Evolutionary conservation across 2,797 vertebrate species (phyloP).

Genomic region (Acanthurus leucopareius): DNA sequence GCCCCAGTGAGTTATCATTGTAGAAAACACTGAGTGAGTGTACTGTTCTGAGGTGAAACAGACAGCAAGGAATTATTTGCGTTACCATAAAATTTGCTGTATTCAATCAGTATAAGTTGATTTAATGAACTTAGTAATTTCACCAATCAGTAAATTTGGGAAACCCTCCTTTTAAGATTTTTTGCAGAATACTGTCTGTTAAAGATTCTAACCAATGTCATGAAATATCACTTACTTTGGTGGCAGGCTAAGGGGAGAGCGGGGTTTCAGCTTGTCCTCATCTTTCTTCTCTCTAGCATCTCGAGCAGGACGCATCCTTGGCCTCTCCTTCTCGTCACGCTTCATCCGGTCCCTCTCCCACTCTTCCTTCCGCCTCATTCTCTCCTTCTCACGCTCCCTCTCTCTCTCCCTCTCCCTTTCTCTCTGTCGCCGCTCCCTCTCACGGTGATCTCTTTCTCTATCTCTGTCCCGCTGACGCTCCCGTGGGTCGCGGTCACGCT

Average conservation of each 20-base stretch:
- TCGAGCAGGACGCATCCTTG: constrained; percentile 80
- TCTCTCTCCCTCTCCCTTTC: constrained; percentile 90
- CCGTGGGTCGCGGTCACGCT: constrained; percentile 88
- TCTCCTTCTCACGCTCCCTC: constrained; percentile 91
- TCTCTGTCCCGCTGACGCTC: constrained; percentile 91
- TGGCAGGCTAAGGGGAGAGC: constrained; percentile 87
- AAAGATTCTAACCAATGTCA: too few species aligned
- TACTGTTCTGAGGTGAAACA: too few species aligned
- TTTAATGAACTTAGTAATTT: too few species aligned
- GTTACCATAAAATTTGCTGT: too few species aligned
- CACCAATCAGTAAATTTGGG: too few species aligned
- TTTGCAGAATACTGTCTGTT: too few species aligned
- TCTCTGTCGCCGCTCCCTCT: constrained; percentile 88
- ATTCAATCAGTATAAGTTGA: too few species aligned
- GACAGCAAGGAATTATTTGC: too few species aligned
- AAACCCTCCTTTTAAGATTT: too few species aligned
- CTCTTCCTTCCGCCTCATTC: constrained; percentile 90
- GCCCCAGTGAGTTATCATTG: too few species aligned
- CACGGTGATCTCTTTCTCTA: constrained; percentile 92
- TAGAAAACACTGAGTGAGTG: too few species aligned
- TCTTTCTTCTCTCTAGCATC: constrained; percentile 91
- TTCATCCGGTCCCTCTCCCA: constrained; percentile 87
- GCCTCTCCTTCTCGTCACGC: constrained; percentile 86
- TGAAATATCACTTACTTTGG: constrained; percentile 85
- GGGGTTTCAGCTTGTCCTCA: constrained; percentile 92